Percentiles rank a stretch among this genome's conserved stretches.
Conservation (phyloP, 2,113 vertebrate species). For the Mellivora capensis region DNA sequence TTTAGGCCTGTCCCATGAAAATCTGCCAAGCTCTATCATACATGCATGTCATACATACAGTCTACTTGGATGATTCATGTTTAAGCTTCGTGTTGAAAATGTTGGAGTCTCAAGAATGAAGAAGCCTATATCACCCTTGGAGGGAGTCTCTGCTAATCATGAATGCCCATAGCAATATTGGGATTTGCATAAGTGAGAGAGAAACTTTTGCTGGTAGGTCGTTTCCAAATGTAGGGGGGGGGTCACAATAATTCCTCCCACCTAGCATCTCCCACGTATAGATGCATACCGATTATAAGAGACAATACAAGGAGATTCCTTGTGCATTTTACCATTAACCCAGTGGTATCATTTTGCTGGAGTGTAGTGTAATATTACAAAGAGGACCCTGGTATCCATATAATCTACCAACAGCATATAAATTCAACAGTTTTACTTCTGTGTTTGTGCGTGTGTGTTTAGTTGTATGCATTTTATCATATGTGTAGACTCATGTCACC, state of each 20-base stretch:
- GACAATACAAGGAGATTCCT: background rate
- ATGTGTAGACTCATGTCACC: background rate
- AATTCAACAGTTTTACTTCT: background rate
- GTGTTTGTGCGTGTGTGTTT: background rate
- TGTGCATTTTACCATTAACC: background rate
- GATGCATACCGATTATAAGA: background rate
- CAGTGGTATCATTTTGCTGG: background rate
- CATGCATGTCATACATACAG: too few species aligned
- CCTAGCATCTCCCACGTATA: background rate
- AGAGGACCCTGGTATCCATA: background rate
- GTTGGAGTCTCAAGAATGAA: background rate
- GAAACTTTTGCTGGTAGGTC: background rate
- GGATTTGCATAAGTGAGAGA: background rate
- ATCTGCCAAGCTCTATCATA: background rate
- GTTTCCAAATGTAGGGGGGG: background rate
- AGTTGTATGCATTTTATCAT: background rate
- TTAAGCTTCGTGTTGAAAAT: background rate
- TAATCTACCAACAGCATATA: background rate
- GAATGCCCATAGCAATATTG: background rate
- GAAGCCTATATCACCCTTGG: background rate
- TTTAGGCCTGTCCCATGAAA: background rate
- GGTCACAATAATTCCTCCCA: background rate
- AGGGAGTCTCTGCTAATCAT: background rate
- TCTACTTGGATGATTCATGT: background rate
- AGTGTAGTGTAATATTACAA: background rate